A percentile compares a stretch with the other conserved stretches of the same genome.
Conservation (phyloP, 2,113 vertebrate species). For the Mobula birostris region DNA sequence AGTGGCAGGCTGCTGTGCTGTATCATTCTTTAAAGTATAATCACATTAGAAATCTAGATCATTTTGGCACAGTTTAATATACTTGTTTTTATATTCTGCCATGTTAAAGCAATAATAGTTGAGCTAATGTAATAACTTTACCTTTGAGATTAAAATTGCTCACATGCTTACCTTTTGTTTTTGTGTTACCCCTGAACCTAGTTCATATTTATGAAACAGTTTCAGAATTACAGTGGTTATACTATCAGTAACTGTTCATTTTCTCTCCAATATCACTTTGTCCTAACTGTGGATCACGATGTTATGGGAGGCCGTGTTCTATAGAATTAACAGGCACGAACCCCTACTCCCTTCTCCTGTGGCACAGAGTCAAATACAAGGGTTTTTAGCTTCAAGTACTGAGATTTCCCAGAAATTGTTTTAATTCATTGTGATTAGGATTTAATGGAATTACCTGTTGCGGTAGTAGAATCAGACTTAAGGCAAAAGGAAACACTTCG, state of each 20-base stretch:
- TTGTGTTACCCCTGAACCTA: background rate
- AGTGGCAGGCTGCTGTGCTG: background rate
- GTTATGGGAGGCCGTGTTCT: background rate
- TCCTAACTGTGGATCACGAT: background rate
- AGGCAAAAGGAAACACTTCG: no score
- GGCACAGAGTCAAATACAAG: background rate
- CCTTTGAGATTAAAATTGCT: background rate
- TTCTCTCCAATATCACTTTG: background rate
- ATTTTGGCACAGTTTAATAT: background rate
- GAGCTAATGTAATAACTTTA: background rate
- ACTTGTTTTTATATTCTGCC: background rate
- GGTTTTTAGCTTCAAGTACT: background rate
- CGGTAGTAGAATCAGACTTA: no score
- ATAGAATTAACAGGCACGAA: background rate
- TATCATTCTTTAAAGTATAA: background rate
- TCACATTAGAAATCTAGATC: background rate
- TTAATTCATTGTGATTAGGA: background rate
- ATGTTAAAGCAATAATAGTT: background rate
- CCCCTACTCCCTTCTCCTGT: background rate
- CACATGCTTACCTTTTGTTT: background rate
- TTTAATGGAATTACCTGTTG: background rate
- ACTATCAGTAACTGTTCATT: background rate
- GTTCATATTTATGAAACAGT: background rate
- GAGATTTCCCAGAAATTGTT: background rate
- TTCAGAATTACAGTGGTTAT: background rate